These are phyloP conservation scores for Tetragnatha montana DNA, from an alignment of 2,888 invertebrate genomes.

Conservation along the genomic window DNA sequence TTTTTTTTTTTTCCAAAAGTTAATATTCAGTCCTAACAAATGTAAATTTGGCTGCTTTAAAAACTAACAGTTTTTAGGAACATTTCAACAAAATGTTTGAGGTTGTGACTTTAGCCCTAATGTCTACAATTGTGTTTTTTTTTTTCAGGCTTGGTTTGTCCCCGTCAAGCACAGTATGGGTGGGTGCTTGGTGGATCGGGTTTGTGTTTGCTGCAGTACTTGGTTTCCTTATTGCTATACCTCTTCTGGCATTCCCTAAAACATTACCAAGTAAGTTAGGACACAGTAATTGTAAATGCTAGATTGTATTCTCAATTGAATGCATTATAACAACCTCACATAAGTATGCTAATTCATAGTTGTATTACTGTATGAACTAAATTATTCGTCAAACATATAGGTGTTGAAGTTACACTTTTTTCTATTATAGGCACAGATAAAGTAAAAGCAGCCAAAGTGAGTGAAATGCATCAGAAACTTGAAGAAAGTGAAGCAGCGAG, in stretches of 20 bases:
- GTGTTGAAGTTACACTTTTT: background rate
- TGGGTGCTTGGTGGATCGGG: constrained; percentile 92
- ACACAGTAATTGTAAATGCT: too few relatives aligned
- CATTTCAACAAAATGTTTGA: background rate
- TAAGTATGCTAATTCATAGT: background rate
- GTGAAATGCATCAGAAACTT: constrained; percentile 80
- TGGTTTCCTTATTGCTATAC: constrained; percentile 83
- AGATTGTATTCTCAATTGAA: too few relatives aligned
- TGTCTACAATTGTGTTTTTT: background rate
- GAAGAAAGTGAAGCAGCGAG: constrained; percentile 71
- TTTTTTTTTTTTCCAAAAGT: too few relatives aligned
- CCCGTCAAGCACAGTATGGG: constrained; percentile 85
- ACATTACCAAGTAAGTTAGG: constrained; percentile 81
- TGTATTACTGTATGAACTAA: background rate
- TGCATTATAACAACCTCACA: too few relatives aligned
- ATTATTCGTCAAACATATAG: background rate
- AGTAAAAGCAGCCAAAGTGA: constrained; percentile 82
- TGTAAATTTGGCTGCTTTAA: background rate
- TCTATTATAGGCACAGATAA: constrained; percentile 73
- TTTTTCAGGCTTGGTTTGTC: constrained; percentile 81
- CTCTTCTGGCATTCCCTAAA: constrained; percentile 84
- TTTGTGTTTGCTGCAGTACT: constrained; percentile 83
- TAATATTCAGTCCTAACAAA: background rate
- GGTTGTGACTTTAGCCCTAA: background rate
- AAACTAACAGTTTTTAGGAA: background rate